Percentiles rank a stretch among this genome's conserved stretches.
phyloP scores from a whole-genome alignment of 1,140 invertebrate genomes.

The Ips nitidus region DNA sequence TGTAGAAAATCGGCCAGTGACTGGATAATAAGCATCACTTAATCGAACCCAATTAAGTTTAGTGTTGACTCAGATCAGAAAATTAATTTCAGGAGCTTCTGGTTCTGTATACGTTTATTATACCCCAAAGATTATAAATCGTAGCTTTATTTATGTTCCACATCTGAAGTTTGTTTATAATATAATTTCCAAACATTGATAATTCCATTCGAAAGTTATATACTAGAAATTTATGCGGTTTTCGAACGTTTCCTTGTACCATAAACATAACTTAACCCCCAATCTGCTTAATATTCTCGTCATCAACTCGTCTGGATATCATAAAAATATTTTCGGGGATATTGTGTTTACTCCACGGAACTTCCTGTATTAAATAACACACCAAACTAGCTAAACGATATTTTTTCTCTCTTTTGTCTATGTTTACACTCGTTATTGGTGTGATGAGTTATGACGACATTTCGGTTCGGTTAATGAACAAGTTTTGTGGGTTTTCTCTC shows the following conservation, averaged over 20 bases:
- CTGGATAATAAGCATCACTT: too few relatives aligned
- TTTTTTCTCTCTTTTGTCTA: not conserved
- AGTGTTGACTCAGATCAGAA: too few relatives aligned
- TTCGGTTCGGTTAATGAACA: too few relatives aligned
- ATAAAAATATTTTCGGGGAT: slow-evolving; percentile 25
- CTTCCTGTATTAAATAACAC: slow-evolving; percentile 12
- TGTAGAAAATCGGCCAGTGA: too few relatives aligned
- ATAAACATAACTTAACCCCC: not conserved
- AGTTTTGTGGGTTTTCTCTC: too few relatives aligned
- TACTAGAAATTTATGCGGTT: too few relatives aligned
- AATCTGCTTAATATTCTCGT: slow-evolving; percentile 12
- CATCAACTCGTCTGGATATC: not conserved
- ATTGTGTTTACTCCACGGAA: slow-evolving; percentile 13
- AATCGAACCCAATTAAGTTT: too few relatives aligned
- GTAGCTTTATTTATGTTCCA: slow-evolving; percentile 11
- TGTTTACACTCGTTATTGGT: not conserved
- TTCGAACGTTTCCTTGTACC: too few relatives aligned
- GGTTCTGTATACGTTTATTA: too few relatives aligned
- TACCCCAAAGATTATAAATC: too few relatives aligned
- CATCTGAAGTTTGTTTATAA: slow-evolving; percentile 3
- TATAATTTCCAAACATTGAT: slow-evolving; percentile 4
- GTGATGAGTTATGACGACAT: too few relatives aligned
- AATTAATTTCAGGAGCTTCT: too few relatives aligned
- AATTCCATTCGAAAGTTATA: not conserved
- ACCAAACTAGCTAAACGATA: not conserved